Percentiles rank a stretch among this genome's conserved stretches.
Conservation (phyloP, 2,888 invertebrate species). For the Subacronicta megacephala region DNA sequence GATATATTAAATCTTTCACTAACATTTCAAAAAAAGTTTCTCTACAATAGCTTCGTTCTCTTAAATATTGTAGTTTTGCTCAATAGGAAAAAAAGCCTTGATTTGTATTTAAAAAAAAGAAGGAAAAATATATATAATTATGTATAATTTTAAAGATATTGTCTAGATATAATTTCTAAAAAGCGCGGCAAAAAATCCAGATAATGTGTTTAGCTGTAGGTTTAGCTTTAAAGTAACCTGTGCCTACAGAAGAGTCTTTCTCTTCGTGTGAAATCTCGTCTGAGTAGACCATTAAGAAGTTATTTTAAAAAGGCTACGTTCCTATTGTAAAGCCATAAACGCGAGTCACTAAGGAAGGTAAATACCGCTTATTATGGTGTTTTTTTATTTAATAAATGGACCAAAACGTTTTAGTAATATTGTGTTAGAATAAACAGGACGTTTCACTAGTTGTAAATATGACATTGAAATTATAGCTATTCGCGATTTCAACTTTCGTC, state of each 20-base stretch:
- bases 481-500: slow-evolving; percentile 31
- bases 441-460: slow-evolving; percentile 7
- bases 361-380: slow-evolving; percentile 24
- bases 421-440: slow-evolving; percentile 25
- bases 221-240: neutral
- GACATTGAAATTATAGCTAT: slow-evolving; percentile 7
- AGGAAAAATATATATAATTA: too few species aligned
- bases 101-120: too few species aligned
- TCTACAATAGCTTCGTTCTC: too few species aligned
- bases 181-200: too few species aligned
- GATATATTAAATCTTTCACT: too few species aligned
- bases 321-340: slow-evolving; percentile 55
- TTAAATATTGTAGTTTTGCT: too few species aligned
- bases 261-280: neutral
- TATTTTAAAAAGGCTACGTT: slow-evolving; percentile 25
- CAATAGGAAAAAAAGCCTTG: too few species aligned
- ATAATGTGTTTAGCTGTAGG: too few species aligned
- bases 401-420: slow-evolving; percentile 47
- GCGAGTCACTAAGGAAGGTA: slow-evolving; percentile 49
- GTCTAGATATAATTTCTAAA: too few species aligned
- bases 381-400: slow-evolving; percentile 48
- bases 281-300: slow-evolving; percentile 19
- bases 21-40: too few species aligned
- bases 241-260: neutral
- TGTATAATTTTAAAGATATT: too few species aligned